Base-by-base conservation (phyloP, 2,113 vertebrate genomes). In the Condylura cristata region DNA sequence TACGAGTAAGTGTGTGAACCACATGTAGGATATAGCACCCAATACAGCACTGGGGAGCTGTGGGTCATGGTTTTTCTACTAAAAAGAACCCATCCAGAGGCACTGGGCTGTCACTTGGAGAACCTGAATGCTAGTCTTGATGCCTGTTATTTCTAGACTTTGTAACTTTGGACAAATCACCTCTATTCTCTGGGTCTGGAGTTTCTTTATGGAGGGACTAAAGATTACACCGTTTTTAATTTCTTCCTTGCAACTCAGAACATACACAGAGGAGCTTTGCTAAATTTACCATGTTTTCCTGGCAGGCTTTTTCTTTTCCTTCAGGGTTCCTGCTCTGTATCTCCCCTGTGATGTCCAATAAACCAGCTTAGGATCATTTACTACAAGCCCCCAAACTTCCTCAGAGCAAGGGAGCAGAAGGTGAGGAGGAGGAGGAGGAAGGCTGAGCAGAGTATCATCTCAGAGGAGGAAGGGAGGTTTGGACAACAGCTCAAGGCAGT, bases 391-490 rank as follows among this genome's bases (percentile, higher is more conserved):
- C 53, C 24, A 61, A 41, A 32, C 44, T 58, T 28, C n/a, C 10
- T 78, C 41, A 34, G 60, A 68, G 58, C 6, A 20, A 61, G 41
- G 66, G 11, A 44, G 24, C 28, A 60, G 63, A 22, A 20, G 34
- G 48, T 46, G 56, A 61, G 41, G 70, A 46, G 34, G n/a, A n/a
- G 28, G 18, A 0, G 16, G 22, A 1, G 4, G 26, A 24, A 48
- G 46, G 37, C 48, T 53, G 26, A 63, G 41, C 1, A 1, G 5
- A 58, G 32, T 18, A 18, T 30, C 60, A 24, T 71, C 58, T 81
- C 91, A 78, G 58, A 92, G 34, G 56, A 89, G 75, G 80, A 94
- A 95, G 86, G 61, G 81, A 51, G 48, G 26, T 6, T 28, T 53
- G 80, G 11, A 30, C 11, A 7, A 63, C 11, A 37, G 51, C 30